phyloP scores from a whole-genome alignment of 2,797 vertebrate species.

The Ciconia nigra region DNA sequence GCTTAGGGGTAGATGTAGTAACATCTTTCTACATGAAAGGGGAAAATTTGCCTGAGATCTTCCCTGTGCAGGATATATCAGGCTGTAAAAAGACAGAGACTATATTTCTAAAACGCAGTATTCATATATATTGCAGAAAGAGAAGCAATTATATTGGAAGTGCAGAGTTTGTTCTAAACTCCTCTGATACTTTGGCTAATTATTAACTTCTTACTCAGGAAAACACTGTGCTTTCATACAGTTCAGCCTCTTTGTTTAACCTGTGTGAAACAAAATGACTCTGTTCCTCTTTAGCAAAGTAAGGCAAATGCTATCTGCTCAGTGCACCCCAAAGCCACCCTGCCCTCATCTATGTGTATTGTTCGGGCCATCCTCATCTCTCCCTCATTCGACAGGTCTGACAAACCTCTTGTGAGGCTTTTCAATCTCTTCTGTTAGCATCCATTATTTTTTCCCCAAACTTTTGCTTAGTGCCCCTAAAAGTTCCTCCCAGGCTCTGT shows the following conservation, averaged over 20 bases:
- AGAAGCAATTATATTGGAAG: background rate
- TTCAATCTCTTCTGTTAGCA: background rate
- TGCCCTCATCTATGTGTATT: fast-evolving
- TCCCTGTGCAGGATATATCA: background rate
- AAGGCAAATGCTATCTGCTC: background rate
- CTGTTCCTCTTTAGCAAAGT: background rate
- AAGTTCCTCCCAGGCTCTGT: background rate
- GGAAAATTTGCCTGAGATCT: background rate
- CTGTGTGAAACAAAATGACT: background rate
- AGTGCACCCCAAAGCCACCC: background rate
- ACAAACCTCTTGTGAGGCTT: background rate
- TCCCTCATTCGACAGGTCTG: background rate
- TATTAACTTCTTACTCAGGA: background rate
- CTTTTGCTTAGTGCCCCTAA: background rate
- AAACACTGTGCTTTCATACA: background rate
- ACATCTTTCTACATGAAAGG: background rate
- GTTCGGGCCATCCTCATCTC: background rate
- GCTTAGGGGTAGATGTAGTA: background rate
- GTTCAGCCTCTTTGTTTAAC: background rate
- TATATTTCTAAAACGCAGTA: background rate
- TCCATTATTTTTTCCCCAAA: background rate
- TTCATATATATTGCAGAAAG: background rate
- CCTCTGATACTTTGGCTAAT: background rate
- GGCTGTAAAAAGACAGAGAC: background rate
- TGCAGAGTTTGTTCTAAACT: background rate